Evolutionary conservation across 2,888 invertebrate genomes (phyloP).

Genomic region (Atherix ibis): DNA sequence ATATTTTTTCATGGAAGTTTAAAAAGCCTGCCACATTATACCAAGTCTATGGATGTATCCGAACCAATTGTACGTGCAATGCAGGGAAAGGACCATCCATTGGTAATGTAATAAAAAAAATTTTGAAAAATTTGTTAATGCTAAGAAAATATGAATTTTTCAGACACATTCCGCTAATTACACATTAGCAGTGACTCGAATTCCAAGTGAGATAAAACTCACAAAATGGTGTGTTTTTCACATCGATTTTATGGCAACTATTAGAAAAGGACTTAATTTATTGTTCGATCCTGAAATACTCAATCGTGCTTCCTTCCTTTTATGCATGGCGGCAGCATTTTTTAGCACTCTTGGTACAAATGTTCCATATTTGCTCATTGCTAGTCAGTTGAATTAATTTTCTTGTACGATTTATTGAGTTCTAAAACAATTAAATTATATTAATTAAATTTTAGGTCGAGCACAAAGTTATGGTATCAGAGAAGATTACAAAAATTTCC

Average conservation of each 20-base stretch:
- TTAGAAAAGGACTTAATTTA: conserved; percentile 21
- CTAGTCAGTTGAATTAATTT: too few relatives aligned
- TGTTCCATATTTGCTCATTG: conserved; percentile 58
- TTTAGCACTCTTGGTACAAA: conserved; percentile 61
- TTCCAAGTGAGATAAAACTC: neutral
- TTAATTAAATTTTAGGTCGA: too few relatives aligned
- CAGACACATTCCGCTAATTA: conserved; percentile 1
- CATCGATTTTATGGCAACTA: conserved; percentile 22
- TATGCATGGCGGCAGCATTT: conserved; percentile 37
- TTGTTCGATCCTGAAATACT: conserved; percentile 24
- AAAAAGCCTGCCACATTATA: neutral
- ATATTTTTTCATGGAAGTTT: conserved; percentile 5
- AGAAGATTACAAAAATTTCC: too few relatives aligned
- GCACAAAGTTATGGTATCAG: too few relatives aligned
- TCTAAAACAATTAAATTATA: too few relatives aligned
- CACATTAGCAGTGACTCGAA: conserved; percentile 3
- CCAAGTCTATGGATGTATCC: neutral
- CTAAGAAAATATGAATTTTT: neutral
- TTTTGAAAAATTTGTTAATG: neutral
- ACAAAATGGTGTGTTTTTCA: neutral
- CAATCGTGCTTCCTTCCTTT: conserved; percentile 21
- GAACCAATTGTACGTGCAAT: neutral
- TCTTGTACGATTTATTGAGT: too few relatives aligned
- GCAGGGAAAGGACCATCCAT: neutral
- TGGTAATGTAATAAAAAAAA: neutral